These are phyloP conservation scores for Cheilosia urbana DNA, from an alignment of 2,888 invertebrate genomes.

Conservation along the genomic window DNA sequence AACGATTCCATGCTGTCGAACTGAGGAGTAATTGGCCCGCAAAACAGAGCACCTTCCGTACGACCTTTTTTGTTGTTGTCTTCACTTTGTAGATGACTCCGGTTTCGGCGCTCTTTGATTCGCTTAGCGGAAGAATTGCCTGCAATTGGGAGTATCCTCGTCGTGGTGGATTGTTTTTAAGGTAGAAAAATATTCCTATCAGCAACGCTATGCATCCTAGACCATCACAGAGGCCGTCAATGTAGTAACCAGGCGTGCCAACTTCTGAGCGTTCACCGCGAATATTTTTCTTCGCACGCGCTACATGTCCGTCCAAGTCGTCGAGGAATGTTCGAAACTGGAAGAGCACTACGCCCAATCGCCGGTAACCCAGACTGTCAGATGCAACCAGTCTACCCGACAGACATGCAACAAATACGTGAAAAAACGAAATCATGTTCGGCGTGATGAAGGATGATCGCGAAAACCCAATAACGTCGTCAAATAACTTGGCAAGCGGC, in stretches of 20 bases:
- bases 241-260: constrained; percentile 91
- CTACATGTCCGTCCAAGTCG: constrained; percentile 94
- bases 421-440: constrained; percentile 92
- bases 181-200: constrained; percentile 88
- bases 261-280: constrained; percentile 91
- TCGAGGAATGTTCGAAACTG: constrained; percentile 93
- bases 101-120: constrained; percentile 81
- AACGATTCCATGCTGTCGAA: constrained; percentile 93
- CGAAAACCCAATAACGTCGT: constrained; percentile 88
- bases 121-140: constrained; percentile 84
- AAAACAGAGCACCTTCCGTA: constrained; percentile 87
- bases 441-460: constrained; percentile 88
- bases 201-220: constrained; percentile 90
- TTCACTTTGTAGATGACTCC: constrained; percentile 88
- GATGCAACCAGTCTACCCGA: constrained; percentile 91
- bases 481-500: constrained; percentile 90
- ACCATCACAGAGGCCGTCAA: constrained; percentile 93
- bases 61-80: constrained; percentile 87
- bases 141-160: constrained; percentile 89
- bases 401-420: constrained; percentile 90
- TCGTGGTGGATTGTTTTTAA: constrained; percentile 89
- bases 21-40: constrained; percentile 89
- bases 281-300: constrained; percentile 90
- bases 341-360: constrained; percentile 90
- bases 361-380: constrained; percentile 88